Evolutionary conservation across 1,140 invertebrate species (phyloP).

Genomic region (Lycorma delicatula): DNA sequence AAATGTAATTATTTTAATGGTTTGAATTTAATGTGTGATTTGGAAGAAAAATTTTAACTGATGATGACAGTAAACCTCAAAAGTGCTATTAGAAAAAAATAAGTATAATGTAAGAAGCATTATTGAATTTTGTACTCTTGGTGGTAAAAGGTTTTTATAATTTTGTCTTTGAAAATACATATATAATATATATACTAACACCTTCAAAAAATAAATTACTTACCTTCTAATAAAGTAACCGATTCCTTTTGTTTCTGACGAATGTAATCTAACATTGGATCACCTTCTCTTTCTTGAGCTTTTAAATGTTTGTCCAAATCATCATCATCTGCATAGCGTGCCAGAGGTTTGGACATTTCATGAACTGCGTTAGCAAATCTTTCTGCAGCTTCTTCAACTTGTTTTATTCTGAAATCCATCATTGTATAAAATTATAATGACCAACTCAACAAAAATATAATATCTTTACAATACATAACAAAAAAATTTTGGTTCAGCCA

Average conservation of each 20-base stretch:
- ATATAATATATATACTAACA: no score
- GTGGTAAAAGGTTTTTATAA: no score
- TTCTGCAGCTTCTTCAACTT: slow-evolving; percentile 61
- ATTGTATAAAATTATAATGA: neutral
- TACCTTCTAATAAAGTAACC: slow-evolving; percentile 11
- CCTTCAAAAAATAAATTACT: no score
- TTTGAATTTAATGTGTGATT: no score
- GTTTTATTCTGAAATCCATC: slow-evolving; percentile 56
- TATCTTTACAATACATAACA: slow-evolving; percentile 12
- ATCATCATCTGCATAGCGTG: slow-evolving; percentile 76
- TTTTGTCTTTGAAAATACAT: no score
- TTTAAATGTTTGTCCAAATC: slow-evolving; percentile 74
- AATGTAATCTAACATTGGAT: slow-evolving; percentile 90
- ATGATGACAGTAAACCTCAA: no score
- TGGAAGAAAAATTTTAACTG: no score
- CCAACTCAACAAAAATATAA: slow-evolving; percentile 16
- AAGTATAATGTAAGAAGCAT: no score
- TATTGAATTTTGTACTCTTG: no score
- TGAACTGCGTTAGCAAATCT: slow-evolving; percentile 61
- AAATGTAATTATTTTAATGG: no score
- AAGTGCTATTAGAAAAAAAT: no score
- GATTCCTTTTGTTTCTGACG: slow-evolving; percentile 58
- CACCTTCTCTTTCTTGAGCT: slow-evolving; percentile 69
- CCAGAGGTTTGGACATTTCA: slow-evolving; percentile 85
- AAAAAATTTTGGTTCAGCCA: neutral